Conservation (phyloP, 2,113 vertebrate species). For the Camelus bactrianus region DNA sequence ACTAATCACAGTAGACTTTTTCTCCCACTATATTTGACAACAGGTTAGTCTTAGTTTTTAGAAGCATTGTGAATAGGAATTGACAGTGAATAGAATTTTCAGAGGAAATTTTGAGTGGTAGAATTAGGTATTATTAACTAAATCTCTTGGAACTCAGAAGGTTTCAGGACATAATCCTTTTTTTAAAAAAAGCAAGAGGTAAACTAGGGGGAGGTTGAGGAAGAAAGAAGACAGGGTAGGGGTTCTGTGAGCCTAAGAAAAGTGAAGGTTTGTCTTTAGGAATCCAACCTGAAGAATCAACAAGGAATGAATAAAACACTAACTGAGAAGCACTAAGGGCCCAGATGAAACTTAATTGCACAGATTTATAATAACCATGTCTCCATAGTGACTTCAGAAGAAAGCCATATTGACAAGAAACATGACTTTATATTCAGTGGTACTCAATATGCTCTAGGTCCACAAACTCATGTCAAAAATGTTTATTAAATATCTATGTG, state of each 20-base stretch:
- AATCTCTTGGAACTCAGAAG: neutral
- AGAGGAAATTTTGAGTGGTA: neutral
- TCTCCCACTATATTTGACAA: neutral
- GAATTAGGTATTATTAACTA: neutral
- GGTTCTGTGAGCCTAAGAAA: neutral
- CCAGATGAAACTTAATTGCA: neutral
- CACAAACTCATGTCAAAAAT: neutral
- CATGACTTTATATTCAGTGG: neutral
- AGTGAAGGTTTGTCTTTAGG: neutral
- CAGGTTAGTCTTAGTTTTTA: neutral
- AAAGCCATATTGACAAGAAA: neutral
- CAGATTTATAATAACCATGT: neutral
- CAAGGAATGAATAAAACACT: neutral
- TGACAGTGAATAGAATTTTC: neutral
- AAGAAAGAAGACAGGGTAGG: neutral
- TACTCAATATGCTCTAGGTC: neutral
- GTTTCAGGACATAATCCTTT: neutral
- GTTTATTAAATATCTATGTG: neutral
- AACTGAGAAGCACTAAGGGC: neutral
- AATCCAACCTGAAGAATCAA: neutral
- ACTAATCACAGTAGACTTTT: neutral
- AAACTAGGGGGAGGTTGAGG: neutral
- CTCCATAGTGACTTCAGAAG: neutral
- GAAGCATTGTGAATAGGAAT: neutral
- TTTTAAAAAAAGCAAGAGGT: neutral